These are phyloP conservation scores for Brotula barbata DNA, from an alignment of 2,797 vertebrate species.

Conservation along the genomic window DNA sequence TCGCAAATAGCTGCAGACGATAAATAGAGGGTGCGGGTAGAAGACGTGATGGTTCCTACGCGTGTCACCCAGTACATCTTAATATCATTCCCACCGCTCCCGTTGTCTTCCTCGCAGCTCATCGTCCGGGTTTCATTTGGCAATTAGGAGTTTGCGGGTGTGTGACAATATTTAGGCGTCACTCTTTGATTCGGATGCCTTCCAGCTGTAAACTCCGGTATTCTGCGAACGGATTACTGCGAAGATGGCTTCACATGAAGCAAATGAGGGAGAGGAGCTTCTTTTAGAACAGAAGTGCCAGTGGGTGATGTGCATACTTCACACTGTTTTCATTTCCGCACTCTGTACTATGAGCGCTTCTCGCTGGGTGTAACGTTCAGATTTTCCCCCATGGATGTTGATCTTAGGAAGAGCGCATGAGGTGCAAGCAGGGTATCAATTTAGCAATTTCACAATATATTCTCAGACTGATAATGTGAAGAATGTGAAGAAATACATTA, in stretches of 20 bases:
- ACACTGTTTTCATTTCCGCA: constrained; percentile 9
- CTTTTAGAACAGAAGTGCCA: constrained; percentile 24
- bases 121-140: constrained; percentile 37
- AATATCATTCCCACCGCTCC: constrained; percentile 2
- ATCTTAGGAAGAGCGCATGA: not conserved
- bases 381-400: not conserved
- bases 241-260: constrained; percentile 7
- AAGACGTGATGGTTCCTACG: too few relatives aligned
- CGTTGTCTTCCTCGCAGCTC: constrained; percentile 2
- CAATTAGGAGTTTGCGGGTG: constrained; percentile 44
- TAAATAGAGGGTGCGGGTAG: too few relatives aligned
- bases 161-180: constrained; percentile 53
- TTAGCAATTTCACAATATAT: constrained; percentile 19
- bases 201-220: constrained; percentile 33
- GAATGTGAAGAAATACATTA: constrained; percentile 21
- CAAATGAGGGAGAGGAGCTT: constrained; percentile 3
- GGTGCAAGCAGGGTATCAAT: not conserved
- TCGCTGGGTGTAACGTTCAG: constrained; percentile 11
- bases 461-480: too few relatives aligned
- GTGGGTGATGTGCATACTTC: constrained; percentile 11
- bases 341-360: constrained; percentile 3
- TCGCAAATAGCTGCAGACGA: too few relatives aligned
- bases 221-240: constrained; percentile 46
- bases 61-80: too few relatives aligned
- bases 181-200: constrained; percentile 37